phyloP scores from a whole-genome alignment of 2,888 invertebrate species.

The Leptarthrus brevirostris region DNA sequence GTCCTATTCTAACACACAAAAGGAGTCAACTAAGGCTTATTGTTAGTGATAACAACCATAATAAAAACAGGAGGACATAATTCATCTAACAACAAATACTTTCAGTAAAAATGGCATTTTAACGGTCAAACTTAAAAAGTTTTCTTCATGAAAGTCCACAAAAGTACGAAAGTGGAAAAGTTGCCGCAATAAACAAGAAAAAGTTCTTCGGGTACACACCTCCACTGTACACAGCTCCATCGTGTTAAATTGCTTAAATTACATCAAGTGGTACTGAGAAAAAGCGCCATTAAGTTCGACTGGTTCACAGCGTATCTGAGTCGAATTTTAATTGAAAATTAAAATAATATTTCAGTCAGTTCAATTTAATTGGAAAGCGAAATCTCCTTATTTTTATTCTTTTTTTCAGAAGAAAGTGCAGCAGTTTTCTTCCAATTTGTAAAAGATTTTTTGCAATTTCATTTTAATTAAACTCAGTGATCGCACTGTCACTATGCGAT shows the following conservation, averaged over 20 bases:
- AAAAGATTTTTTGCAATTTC: no score
- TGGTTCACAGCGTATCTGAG: neutral
- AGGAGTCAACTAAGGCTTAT: no score
- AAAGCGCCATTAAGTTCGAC: neutral
- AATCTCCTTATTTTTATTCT: conserved; percentile 6
- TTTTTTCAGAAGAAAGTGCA: neutral
- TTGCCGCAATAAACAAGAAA: conserved; percentile 23
- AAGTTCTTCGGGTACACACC: neutral
- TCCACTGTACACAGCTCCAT: neutral
- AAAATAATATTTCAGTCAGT: conserved; percentile 27
- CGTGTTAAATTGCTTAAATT: conserved; percentile 25
- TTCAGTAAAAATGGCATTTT: no score
- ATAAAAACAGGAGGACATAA: no score
- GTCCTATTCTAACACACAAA: no score
- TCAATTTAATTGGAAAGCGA: conserved; percentile 15
- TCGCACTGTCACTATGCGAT: no score
- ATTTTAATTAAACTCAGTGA: no score
- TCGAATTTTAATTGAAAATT: conserved; percentile 27
- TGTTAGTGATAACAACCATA: no score
- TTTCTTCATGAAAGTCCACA: conserved; percentile 23
- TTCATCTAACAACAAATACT: no score
- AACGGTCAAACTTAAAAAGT: conserved; percentile 29
- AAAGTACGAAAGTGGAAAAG: conserved; percentile 14
- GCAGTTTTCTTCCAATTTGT: no score
- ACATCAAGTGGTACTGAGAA: neutral